Conservation (phyloP, 2,888 invertebrate genomes). For the Meiosimyza decipiens region DNA sequence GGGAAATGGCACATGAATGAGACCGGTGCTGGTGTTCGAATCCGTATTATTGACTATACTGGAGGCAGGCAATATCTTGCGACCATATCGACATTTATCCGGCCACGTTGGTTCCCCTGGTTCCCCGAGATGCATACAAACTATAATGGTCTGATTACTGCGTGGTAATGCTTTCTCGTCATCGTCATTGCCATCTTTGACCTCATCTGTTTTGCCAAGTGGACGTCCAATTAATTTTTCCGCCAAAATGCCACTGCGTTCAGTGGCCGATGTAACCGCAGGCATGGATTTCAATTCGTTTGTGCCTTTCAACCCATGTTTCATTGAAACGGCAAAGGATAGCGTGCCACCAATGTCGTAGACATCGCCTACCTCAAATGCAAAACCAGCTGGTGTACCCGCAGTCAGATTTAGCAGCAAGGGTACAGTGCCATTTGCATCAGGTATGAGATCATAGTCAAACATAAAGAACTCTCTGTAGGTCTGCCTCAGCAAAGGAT, state of each 20-base stretch:
- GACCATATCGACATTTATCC: constrained; percentile 72
- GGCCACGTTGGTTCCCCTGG: constrained; percentile 73
- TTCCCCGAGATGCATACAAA: constrained; percentile 73
- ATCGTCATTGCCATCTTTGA: constrained; percentile 46
- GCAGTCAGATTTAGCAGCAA: constrained; percentile 77
- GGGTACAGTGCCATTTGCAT: constrained; percentile 74
- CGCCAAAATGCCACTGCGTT: constrained; percentile 58
- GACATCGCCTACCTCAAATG: constrained; percentile 77
- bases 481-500: constrained; percentile 71
- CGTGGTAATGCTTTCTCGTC: constrained; percentile 46
- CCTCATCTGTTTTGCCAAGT: constrained; percentile 43
- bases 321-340: constrained; percentile 76
- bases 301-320: constrained; percentile 67
- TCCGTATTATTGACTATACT: constrained; percentile 75
- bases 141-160: constrained; percentile 69
- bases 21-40: constrained; percentile 72
- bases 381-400: constrained; percentile 73
- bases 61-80: constrained; percentile 70
- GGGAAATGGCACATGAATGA: constrained; percentile 81
- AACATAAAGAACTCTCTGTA: constrained; percentile 81
- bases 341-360: constrained; percentile 85
- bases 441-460: constrained; percentile 77
- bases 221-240: constrained; percentile 58
- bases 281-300: constrained; percentile 50
- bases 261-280: constrained; percentile 45